Evolutionary conservation across 2,797 vertebrate genomes (phyloP), one percentile per base, ranked within the genome.

Genomic region (Anniella stebbinsi): DNA sequence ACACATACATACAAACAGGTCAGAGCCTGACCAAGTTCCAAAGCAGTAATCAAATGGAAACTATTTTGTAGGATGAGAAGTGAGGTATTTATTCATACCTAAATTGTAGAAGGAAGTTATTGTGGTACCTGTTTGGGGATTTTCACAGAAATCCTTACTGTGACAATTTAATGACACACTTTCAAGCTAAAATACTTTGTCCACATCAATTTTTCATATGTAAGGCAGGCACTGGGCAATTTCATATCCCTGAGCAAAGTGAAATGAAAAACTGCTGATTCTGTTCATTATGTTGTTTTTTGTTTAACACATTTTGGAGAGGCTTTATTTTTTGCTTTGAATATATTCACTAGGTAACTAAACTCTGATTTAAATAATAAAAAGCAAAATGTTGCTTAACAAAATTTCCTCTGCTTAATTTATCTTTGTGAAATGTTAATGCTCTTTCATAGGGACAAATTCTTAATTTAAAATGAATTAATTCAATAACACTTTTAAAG

Each of bases 341-440:
- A 86, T 45, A 15, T 73, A 86, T 86, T 86, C 13, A 41, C 4
- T 33, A 72, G 1, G 21, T 83, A 82, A 60, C 67, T 70, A 80
- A 89, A 82, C 4, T 87, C 41, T 88, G 8, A 63, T 83, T 45
- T 93, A 70, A 38, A n/a, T 93, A 88, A 51, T 76, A 84, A 91
- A 93, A 87, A 66, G 1, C 17, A 38, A 9, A 38, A 2, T 12
- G 1, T 45, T 82, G 30, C 66, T 70, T 80, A 89, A 89, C 67
- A 80, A 92, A 94, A 89, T 85, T 30, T 8, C 9, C 76, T 91
- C 77, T 51, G 41, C 51, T 87, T 93, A 92, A 89, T 92, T 93
- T 85, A 41, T 60, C 30, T 76, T 60, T 66, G 86, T 86, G 21
- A 93, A 90, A 91, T 78, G 80, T 84, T 87, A 87, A 92, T 95